Base-by-base conservation (phyloP, 1,140 invertebrate species). In the Platyscapa corneri region DNA sequence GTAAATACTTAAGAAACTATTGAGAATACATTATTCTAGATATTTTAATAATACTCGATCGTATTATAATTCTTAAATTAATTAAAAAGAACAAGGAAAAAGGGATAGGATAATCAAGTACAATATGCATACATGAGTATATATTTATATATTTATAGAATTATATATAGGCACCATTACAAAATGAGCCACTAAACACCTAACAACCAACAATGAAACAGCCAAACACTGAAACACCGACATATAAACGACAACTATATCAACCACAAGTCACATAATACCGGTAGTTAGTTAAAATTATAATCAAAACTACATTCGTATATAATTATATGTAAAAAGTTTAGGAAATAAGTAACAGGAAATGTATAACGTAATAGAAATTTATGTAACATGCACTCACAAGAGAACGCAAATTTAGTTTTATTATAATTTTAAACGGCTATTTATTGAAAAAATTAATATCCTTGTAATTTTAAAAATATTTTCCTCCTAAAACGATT, bases 171-270 rank as follows among this genome's bases (percentile, higher is more conserved):
- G 42, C 89, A 92, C 90, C 89, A 92, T 91, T 89, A 93, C 89
- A 92, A 88, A 91, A 89, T 92, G 90, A 92, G n/a, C 91, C 91
- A 93, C 91, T 93, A 92, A 93, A 93, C 92, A 93, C 92, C 92
- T 92, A 92, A 93, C 89, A 93, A 93, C 90, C 90, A 93, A 92
- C 92, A 92, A 90, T 90, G 72, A 82, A 93, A 90, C 92, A 93
- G 91, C n/a, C 90, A 91, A 93, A 92, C 92, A 92, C 89, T 90
- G 78, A 82, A 93, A 93, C 92, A 93, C 88, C 91, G 89, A 85
- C 60, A 92, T 92, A 92, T 91, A 90, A 92, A 91, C 87, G 89
- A 90, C 60, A 91, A 91, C 90, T 91, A 91, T 90, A 91, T 91
- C 90, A 92, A 92, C 90, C 90, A 91, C 91, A 92, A 92, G 89